Evolutionary conservation across 2,113 vertebrate genomes (phyloP).

Genomic region (Xenopus tropicalis): DNA sequence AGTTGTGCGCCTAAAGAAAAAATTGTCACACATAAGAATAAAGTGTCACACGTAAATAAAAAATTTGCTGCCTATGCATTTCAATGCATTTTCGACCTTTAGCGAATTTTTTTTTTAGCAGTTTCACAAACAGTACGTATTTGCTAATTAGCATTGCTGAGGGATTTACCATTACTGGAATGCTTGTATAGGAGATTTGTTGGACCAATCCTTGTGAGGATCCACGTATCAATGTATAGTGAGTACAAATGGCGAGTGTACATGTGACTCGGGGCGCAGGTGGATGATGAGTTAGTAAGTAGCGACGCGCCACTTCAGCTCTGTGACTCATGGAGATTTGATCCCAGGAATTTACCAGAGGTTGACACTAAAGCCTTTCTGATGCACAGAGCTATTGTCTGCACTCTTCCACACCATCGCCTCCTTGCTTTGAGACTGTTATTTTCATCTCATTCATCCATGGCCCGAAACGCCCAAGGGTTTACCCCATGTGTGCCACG

Average conservation of each 20-base stretch:
- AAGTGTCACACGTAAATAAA: no score
- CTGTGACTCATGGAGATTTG: constrained; percentile 23
- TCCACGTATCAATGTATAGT: no score
- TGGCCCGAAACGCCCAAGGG: neutral
- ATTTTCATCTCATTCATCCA: neutral
- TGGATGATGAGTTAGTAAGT: constrained; percentile 6
- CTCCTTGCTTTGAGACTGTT: neutral
- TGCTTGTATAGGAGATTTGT: no score
- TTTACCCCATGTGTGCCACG: neutral
- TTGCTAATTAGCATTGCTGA: no score
- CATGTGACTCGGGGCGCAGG: constrained; percentile 7
- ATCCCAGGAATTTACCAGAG: constrained; percentile 27
- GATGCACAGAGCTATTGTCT: constrained; percentile 4
- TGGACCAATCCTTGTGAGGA: no score
- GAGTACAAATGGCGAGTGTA: neutral
- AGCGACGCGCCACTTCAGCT: neutral
- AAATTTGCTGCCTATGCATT: no score
- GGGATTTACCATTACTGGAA: no score
- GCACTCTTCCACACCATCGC: constrained; percentile 28
- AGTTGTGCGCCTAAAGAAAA: no score
- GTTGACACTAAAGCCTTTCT: constrained; percentile 19
- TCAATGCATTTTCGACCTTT: no score
- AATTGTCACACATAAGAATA: no score
- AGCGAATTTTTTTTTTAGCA: no score
- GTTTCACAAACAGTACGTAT: no score